phyloP scores from a whole-genome alignment of 2,888 invertebrate genomes.

The Lypha dubia region DNA sequence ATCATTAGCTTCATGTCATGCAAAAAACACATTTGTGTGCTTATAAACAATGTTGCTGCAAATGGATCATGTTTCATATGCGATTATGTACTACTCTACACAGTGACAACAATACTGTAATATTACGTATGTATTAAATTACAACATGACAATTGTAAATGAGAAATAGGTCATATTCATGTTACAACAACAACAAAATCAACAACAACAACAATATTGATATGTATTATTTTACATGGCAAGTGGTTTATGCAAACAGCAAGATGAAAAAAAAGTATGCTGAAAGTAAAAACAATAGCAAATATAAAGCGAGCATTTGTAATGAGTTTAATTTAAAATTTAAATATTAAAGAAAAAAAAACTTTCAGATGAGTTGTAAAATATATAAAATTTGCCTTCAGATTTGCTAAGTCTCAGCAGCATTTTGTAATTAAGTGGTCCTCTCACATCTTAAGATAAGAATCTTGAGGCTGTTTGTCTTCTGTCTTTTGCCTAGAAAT shows the following conservation, averaged over 20 bases:
- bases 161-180: constrained; percentile 32
- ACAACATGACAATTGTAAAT: constrained; percentile 40
- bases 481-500: neutral
- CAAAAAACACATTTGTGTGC: neutral
- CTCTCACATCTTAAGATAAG: no score
- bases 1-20: constrained; percentile 34
- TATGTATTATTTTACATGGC: constrained; percentile 35
- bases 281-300: constrained; percentile 20
- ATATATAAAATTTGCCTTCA: neutral
- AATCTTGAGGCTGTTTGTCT: no score
- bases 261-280: neutral
- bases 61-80: constrained; percentile 50
- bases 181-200: neutral
- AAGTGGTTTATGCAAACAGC: constrained; percentile 23
- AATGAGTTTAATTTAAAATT: neutral
- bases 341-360: no score
- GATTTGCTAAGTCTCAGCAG: no score
- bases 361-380: no score
- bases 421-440: no score
- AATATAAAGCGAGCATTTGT: neutral
- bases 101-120: constrained; percentile 7
- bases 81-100: no score
- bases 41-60: constrained; percentile 51
- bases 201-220: neutral
- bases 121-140: neutral